These are phyloP conservation scores for Ophraella communa DNA, from an alignment of 2,888 invertebrate species.

Conservation along the genomic window DNA sequence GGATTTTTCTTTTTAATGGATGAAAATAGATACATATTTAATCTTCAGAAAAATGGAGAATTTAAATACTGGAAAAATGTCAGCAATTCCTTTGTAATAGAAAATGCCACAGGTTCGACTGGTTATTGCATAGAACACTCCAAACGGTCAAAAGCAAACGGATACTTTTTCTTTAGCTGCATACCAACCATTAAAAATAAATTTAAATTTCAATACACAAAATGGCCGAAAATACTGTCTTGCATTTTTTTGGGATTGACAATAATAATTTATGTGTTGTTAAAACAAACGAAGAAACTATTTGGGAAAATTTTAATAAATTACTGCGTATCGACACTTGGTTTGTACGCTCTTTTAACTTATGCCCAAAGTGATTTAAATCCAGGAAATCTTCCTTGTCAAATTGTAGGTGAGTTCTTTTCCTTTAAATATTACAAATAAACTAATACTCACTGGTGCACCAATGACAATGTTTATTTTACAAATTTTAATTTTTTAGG, in stretches of 20 bases:
- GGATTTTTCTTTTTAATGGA: constrained; percentile 29
- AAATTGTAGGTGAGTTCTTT: constrained; percentile 36
- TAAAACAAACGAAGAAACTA: constrained; percentile 43
- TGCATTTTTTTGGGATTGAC: constrained; percentile 44
- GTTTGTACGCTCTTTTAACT: constrained; percentile 38
- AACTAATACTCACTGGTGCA: neutral
- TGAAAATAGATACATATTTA: constrained; percentile 36
- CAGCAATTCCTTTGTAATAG: constrained; percentile 30
- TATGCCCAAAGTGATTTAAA: constrained; percentile 32
- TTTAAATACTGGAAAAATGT: constrained; percentile 38
- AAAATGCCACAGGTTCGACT: constrained; percentile 5
- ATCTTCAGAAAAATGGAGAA: constrained; percentile 33
- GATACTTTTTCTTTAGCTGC: constrained; percentile 38
- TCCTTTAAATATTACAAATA: neutral
- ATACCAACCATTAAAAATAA: neutral
- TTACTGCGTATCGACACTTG: constrained; percentile 43
- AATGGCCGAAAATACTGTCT: constrained; percentile 46
- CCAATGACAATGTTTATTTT: neutral
- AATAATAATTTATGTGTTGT: constrained; percentile 42
- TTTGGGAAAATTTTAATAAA: constrained; percentile 50
- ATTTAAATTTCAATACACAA: constrained; percentile 41
- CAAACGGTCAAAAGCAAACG: constrained; percentile 19
- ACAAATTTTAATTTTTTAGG: constrained; percentile 36
- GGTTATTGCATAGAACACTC: constrained; percentile 46
- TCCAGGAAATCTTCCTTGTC: constrained; percentile 30